Percentiles rank a stretch among this genome's conserved stretches.
phyloP scores from a whole-genome alignment of 2,888 invertebrate genomes.

The Phaedon cochleariae region DNA sequence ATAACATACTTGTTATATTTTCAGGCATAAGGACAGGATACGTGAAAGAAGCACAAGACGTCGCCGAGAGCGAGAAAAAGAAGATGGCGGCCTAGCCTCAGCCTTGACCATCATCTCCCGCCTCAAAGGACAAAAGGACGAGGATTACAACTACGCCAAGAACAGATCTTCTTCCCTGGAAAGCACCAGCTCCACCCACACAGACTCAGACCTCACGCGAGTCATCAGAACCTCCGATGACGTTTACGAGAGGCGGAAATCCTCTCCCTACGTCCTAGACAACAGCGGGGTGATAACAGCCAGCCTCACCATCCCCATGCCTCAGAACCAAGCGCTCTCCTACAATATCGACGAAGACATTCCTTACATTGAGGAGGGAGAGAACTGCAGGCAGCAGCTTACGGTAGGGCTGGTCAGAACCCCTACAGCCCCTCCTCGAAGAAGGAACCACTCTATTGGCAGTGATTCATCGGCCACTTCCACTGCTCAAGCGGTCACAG shows the following conservation, averaged over 20 bases:
- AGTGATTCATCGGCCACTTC: conserved; percentile 62
- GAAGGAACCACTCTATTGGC: conserved; percentile 64
- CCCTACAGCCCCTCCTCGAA: conserved; percentile 60
- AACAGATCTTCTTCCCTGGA: conserved; percentile 59
- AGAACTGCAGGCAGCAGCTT: conserved; percentile 57
- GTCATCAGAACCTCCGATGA: conserved; percentile 47
- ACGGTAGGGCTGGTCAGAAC: conserved; percentile 57
- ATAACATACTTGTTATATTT: too few species aligned
- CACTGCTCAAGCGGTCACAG: conserved; percentile 58
- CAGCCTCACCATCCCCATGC: conserved; percentile 78
- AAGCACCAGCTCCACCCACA: conserved; percentile 63
- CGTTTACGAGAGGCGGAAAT: conserved; percentile 65
- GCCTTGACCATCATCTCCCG: conserved; percentile 68
- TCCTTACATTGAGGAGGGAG: conserved; percentile 72
- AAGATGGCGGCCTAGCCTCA: conserved; percentile 61
- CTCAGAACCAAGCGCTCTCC: conserved; percentile 54
- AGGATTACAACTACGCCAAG: conserved; percentile 59
- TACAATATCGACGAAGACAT: conserved; percentile 73
- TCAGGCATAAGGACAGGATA: conserved; percentile 60
- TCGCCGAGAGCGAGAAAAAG: conserved; percentile 61
- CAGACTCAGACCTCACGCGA: conserved; percentile 65
- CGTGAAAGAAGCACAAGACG: conserved; percentile 61
- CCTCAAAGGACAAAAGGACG: conserved; percentile 58
- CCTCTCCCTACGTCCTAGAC: conserved; percentile 67
- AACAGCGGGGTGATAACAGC: conserved; percentile 78